Base-by-base conservation (phyloP, 92 coral and sea anemone species). In the Chrysogorgia sp. region DNA sequence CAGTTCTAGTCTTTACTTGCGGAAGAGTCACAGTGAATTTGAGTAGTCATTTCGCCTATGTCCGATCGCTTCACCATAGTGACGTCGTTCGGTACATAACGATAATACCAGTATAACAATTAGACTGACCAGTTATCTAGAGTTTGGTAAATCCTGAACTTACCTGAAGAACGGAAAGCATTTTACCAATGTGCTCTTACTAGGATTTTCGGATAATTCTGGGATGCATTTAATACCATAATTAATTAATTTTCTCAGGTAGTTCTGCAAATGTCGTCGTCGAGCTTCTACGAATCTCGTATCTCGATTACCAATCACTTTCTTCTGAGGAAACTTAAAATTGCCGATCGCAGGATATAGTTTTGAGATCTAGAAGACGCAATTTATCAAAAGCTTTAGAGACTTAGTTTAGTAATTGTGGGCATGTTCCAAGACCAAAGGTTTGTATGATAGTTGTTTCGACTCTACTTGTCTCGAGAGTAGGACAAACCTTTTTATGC, bases 251-350 rank as follows among this genome's bases (percentile, higher is more conserved):
- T 87, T 80, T 78, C 99, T 59, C 23, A 96, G 63, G 83, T 96
- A 91, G 40, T 86, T 93, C 77, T 96, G 97, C 24, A 96, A 83
- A 29, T 80, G 83, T 71, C 87, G 85, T 75, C 99, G 91, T 17
- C 99, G 78, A 28, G 83, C 92, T 66, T 96, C 99, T 3, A 96
- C 99, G 65, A 96, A 96, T 67, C 82, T 92, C 40, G 92, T 75
- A 67, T 93, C 98, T 88, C 92, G 81, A 82, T 96, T 96, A 8
- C 99, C 99, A 41, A 96, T 67, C 0, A 92, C 87, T 60, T 92
- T 91, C 90, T 96, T 96, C 7, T 96, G 97, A 69, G 99, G 99
- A 68, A 96, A 96, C 41, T 88, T 89, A 49, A 96, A 89, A 26
- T 67, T 84, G n/a, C 87, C 88, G 13, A 82, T 87, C 14, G 81